Conservation (phyloP, 2,888 invertebrate genomes). For the Odontomyia ornata region DNA sequence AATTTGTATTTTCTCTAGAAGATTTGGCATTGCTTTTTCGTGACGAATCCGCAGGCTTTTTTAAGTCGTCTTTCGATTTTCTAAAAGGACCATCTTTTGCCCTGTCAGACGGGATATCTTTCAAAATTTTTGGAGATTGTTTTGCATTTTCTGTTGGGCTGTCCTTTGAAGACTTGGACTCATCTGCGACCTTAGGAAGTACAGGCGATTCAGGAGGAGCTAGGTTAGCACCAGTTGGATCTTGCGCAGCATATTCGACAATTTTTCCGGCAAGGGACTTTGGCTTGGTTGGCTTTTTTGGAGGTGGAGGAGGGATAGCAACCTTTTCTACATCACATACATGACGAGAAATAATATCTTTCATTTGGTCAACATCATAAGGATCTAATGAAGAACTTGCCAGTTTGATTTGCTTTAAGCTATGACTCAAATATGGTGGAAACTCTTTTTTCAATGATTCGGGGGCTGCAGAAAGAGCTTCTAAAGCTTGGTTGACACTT, state of each 20-base stretch:
- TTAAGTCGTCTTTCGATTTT: no score
- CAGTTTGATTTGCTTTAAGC: neutral
- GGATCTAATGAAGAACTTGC: neutral
- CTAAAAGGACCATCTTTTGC: no score
- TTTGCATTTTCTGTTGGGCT: no score
- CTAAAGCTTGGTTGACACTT: neutral
- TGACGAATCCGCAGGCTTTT: no score
- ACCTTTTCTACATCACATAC: neutral
- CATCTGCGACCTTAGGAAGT: neutral
- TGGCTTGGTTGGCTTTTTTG: neutral
- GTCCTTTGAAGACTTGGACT: neutral
- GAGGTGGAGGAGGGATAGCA: neutral
- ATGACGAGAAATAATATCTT: neutral
- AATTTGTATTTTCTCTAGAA: neutral
- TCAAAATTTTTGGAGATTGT: no score
- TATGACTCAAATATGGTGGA: neutral
- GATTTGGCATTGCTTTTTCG: no score
- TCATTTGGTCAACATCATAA: neutral
- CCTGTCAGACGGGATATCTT: no score
- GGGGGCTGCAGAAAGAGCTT: neutral
- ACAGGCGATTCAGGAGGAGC: neutral
- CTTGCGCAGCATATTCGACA: neutral
- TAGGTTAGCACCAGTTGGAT: neutral
- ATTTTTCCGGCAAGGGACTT: conserved; percentile 6
- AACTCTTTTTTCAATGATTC: neutral